A percentile compares a stretch with the other conserved stretches of the same genome.
Evolutionary conservation across 1,140 invertebrate species (phyloP).

Genomic region (Drosophila parabipectinata): DNA sequence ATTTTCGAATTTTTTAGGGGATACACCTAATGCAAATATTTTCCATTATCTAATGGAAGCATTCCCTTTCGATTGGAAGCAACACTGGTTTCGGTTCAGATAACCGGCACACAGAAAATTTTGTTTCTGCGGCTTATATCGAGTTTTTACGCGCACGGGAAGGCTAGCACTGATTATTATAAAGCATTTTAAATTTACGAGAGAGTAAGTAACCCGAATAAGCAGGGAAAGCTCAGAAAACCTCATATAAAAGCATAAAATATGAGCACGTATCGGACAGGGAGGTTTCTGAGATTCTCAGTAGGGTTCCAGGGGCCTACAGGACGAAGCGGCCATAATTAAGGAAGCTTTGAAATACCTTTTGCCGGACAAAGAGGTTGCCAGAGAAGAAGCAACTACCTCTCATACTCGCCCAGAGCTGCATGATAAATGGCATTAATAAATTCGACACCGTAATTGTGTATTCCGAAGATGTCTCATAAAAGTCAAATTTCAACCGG

Average conservation of each 20-base stretch:
- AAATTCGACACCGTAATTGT: conserved; percentile 72
- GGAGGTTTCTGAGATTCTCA: conserved; percentile 25
- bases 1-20: too few species aligned
- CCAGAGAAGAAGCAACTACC: neutral
- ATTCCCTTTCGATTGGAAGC: too few species aligned
- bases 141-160: too few species aligned
- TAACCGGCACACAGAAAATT: too few species aligned
- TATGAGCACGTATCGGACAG: conserved; percentile 50
- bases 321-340: conserved; percentile 53
- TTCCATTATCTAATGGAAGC: too few species aligned
- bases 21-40: too few species aligned
- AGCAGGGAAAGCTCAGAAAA: neutral
- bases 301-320: conserved; percentile 41
- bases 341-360: conserved; percentile 38
- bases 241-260: conserved; percentile 56
- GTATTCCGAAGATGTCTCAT: conserved; percentile 52
- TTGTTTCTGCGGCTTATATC: too few species aligned
- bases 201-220: neutral
- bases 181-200: neutral
- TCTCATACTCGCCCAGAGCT: neutral
- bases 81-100: too few species aligned
- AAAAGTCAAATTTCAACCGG: conserved; percentile 49
- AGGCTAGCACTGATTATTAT: too few species aligned
- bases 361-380: conserved; percentile 17
- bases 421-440: conserved; percentile 73